Percentiles rank a stretch among this genome's conserved stretches.
Conservation (phyloP, 2,888 invertebrate species). For the Parapristionchus giblindavisi region DNA sequence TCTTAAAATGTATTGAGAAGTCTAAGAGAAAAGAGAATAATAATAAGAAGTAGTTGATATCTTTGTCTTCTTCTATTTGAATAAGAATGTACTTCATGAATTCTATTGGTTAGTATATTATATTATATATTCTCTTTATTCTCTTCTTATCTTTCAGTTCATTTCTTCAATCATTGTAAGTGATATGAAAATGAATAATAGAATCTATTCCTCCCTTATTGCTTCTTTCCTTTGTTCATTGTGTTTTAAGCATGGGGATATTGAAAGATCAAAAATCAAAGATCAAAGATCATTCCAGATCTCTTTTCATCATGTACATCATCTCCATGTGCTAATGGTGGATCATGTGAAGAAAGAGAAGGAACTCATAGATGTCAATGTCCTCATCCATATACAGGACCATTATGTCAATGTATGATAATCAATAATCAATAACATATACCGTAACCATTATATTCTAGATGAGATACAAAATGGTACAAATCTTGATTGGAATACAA, state of each 20-base stretch:
- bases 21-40: no score
- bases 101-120: conserved; percentile 35
- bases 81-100: conserved; percentile 36
- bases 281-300: conserved; percentile 8
- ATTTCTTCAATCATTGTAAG: not conserved
- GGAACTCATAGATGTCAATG: conserved; percentile 29
- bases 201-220: not conserved
- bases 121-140: no score
- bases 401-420: conserved; percentile 37
- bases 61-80: conserved; percentile 10
- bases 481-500: conserved; percentile 29
- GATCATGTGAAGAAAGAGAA: conserved; percentile 24
- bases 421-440: not conserved
- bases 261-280: no score
- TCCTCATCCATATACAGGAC: conserved; percentile 32
- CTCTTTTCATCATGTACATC: conserved; percentile 34
- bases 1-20: no score
- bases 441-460: not conserved
- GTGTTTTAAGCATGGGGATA: no score
- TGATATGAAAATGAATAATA: no score
- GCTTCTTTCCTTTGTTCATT: not conserved
- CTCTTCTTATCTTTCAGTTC: conserved; percentile 23
- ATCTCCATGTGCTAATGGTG: conserved; percentile 35
- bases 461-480: no score
- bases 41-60: no score